These are phyloP conservation scores for Atherinosoma microstoma DNA, from an alignment of 2,797 vertebrate species.

Conservation along the genomic window DNA sequence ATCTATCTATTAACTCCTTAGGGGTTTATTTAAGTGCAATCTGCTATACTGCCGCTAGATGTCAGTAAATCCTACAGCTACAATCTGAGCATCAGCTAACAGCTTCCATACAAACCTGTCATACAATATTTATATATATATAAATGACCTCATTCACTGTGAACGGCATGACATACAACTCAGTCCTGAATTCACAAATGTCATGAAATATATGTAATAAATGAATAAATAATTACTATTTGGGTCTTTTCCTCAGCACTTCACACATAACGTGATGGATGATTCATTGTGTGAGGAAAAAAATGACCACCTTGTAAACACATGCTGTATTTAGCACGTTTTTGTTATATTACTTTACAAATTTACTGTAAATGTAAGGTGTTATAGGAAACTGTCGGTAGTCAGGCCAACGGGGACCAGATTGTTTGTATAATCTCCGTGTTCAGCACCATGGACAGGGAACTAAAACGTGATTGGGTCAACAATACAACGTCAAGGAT, in stretches of 20 bases:
- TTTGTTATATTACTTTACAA: too few species aligned
- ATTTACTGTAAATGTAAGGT: too few species aligned
- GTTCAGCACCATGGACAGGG: conserved; percentile 80
- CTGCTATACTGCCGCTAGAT: not conserved
- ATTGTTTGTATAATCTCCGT: not conserved
- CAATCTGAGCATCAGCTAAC: not conserved
- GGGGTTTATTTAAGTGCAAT: not conserved
- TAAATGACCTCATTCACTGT: not conserved
- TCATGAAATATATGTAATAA: too few species aligned
- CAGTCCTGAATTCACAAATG: not conserved
- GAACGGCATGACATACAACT: not conserved
- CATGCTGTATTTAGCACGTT: too few species aligned
- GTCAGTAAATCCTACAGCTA: not conserved
- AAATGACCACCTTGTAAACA: too few species aligned
- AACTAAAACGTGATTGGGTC: conserved; percentile 64
- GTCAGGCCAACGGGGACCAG: not conserved
- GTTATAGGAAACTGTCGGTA: not conserved
- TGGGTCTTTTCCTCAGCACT: too few species aligned
- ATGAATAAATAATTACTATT: too few species aligned
- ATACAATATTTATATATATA: not conserved
- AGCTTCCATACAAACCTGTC: not conserved
- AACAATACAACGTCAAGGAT: conserved; percentile 57
- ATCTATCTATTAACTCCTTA: not conserved
- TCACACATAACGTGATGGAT: too few species aligned
- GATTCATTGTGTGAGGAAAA: too few species aligned